A percentile compares a stretch with the other conserved stretches of the same genome.
Conservation (phyloP, 2,113 vertebrate species). For the Rhinopomastus cyanomelas region DNA sequence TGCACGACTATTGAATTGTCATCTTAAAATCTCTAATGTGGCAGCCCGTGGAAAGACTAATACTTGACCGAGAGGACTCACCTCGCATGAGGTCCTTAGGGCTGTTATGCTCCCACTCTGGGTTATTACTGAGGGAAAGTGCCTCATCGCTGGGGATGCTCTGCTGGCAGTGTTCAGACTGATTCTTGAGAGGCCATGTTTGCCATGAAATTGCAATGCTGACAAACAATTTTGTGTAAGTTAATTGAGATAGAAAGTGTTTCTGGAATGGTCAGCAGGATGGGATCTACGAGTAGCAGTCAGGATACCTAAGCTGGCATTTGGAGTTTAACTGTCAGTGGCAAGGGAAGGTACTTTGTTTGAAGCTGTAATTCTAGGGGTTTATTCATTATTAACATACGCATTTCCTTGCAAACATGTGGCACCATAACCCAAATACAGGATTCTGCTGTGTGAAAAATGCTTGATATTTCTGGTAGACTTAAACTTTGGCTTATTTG, state of each 20-base stretch:
- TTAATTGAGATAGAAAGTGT: neutral
- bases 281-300: neutral
- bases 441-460: neutral
- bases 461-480: neutral
- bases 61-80: neutral
- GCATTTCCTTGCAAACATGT: neutral
- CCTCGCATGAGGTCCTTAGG: neutral
- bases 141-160: neutral
- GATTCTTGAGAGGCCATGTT: neutral
- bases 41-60: neutral
- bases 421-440: neutral
- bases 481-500: constrained; percentile 28
- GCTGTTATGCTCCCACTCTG: neutral
- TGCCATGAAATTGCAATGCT: neutral
- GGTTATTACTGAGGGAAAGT: neutral
- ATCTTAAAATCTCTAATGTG: neutral
- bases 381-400: neutral
- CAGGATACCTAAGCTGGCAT: neutral
- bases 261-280: neutral
- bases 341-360: neutral
- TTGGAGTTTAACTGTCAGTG: neutral
- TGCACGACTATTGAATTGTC: neutral
- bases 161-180: neutral
- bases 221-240: neutral
- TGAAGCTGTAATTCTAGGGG: neutral